Conservation (phyloP, 2,797 vertebrate species). For the Gymnoscopelus braueri region DNA sequence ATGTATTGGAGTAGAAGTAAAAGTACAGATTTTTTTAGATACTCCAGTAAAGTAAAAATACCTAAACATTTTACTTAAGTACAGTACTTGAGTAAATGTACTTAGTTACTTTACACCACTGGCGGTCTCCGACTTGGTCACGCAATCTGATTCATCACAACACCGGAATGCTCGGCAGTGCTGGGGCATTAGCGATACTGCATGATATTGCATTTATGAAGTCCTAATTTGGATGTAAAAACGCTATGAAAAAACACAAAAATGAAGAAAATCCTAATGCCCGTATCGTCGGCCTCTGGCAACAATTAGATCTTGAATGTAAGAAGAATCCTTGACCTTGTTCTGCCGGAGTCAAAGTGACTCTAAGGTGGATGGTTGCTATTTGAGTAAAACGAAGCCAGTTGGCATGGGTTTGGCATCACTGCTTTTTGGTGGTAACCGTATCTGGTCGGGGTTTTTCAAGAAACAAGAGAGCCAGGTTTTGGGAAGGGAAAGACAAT, state of each 20-base stretch:
- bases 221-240: neutral
- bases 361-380: conserved; percentile 42
- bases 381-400: conserved; percentile 48
- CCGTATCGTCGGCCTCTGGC: neutral
- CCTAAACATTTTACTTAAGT: too few relatives aligned
- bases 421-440: conserved; percentile 60
- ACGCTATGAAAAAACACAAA: neutral
- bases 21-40: too few relatives aligned
- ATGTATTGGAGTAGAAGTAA: too few relatives aligned
- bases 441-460: conserved; percentile 48
- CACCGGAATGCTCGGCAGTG: neutral
- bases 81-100: too few relatives aligned
- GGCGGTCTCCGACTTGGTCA: conserved; percentile 11
- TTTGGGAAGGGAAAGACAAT: conserved; percentile 61
- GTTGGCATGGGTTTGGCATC: conserved; percentile 46
- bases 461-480: conserved; percentile 56
- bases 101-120: too few relatives aligned
- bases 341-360: conserved; percentile 23
- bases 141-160: conserved; percentile 10
- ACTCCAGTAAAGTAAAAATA: too few relatives aligned
- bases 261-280: neutral
- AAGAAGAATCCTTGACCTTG: conserved; percentile 49
- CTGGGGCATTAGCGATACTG: conserved; percentile 1
- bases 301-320: conserved; percentile 6
- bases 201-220: neutral